These are phyloP conservation scores for Australoheros facetus DNA, from an alignment of 2,797 vertebrate genomes.

Conservation along the genomic window DNA sequence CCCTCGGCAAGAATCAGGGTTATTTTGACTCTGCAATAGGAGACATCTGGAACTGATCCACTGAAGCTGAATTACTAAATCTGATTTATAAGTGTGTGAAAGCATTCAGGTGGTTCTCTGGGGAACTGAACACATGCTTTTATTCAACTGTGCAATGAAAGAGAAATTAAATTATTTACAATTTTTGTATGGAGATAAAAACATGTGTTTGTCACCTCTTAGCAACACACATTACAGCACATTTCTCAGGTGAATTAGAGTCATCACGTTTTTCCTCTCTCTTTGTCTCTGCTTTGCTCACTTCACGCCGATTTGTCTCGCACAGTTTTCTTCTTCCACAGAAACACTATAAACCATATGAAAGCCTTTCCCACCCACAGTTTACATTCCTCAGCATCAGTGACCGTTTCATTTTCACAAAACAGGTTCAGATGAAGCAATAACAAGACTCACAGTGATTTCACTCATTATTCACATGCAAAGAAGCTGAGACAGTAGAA, in stretches of 20 bases:
- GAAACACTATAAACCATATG: neutral
- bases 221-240: neutral
- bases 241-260: neutral
- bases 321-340: neutral
- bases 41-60: slow-evolving; percentile 24
- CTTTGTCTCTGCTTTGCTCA: neutral
- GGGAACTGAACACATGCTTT: neutral
- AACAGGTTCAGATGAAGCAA: slow-evolving; percentile 16
- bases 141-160: slow-evolving; percentile 10
- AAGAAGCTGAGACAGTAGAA: neutral
- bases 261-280: neutral
- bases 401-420: neutral
- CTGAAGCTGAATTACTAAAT: slow-evolving; percentile 16
- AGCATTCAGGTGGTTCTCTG: neutral
- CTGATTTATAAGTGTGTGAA: slow-evolving; percentile 20
- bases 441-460: neutral
- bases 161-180: too few species aligned
- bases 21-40: neutral
- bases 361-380: slow-evolving; percentile 8
- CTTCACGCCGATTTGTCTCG: neutral
- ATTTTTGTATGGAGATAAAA: neutral
- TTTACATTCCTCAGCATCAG: slow-evolving; percentile 22
- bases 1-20: neutral
- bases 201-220: neutral
- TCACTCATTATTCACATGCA: slow-evolving; percentile 17